phyloP scores from a whole-genome alignment of 2,797 vertebrate species.

The Sternotherus odoratus region DNA sequence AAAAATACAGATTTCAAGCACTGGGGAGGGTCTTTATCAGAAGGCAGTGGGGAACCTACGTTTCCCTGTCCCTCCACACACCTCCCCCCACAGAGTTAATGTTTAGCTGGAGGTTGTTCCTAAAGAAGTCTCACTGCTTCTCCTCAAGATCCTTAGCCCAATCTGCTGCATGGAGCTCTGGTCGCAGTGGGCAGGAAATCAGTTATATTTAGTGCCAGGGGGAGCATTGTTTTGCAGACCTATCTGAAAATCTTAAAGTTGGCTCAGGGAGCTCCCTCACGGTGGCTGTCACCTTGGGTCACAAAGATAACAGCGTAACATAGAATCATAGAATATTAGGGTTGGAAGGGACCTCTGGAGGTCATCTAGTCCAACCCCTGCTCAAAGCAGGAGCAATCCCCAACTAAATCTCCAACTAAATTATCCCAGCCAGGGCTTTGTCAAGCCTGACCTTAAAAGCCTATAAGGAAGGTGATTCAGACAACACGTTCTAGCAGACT shows the following conservation, averaged over 20 bases:
- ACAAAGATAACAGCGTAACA: not conserved
- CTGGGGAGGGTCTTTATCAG: not conserved
- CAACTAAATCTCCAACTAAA: too few relatives aligned
- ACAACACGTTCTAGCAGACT: accelerated
- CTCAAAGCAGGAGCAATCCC: too few relatives aligned
- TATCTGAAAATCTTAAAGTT: not conserved
- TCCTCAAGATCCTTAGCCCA: not conserved
- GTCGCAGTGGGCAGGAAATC: not conserved
- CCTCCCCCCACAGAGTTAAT: not conserved
- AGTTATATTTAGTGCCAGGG: not conserved
- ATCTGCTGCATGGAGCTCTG: not conserved
- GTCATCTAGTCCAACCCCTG: too few relatives aligned
- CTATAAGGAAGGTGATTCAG: too few relatives aligned
- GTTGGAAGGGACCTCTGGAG: too few relatives aligned
- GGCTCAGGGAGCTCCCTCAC: not conserved
- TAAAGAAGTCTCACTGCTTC: not conserved
- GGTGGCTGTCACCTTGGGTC: not conserved
- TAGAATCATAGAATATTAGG: too few relatives aligned
- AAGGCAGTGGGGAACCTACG: not conserved
- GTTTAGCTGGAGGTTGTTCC: not conserved
- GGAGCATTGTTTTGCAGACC: not conserved
- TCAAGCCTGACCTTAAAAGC: too few relatives aligned
- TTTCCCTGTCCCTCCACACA: not conserved
- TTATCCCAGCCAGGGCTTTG: too few relatives aligned
- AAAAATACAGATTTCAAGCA: not conserved